Evolutionary conservation across 2,113 vertebrate genomes (phyloP).

Genomic region (Neodon shergylaensis): DNA sequence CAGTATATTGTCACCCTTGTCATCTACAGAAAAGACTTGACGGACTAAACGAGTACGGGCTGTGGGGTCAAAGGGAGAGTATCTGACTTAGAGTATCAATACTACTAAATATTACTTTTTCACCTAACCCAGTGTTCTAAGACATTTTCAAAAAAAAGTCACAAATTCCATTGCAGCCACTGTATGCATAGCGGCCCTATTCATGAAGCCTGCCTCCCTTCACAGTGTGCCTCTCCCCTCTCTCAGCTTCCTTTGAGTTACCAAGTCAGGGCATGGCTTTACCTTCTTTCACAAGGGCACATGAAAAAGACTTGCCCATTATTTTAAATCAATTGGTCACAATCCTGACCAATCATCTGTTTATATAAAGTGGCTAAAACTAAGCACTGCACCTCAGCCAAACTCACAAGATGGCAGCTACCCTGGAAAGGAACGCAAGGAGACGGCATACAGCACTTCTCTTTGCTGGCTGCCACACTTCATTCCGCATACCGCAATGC

Average conservation of each 20-base stretch:
- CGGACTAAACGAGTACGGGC: not conserved
- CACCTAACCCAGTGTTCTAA: not conserved
- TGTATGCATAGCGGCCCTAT: not conserved
- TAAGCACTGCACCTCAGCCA: conserved; percentile 26
- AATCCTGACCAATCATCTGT: conserved; percentile 55
- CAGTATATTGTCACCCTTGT: not conserved
- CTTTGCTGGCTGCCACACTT: conserved; percentile 42
- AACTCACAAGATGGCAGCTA: conserved; percentile 49
- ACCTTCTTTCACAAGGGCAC: conserved; percentile 31
- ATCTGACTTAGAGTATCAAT: too few relatives aligned
- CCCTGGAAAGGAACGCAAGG: conserved; percentile 47
- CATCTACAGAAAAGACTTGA: conserved; percentile 3
- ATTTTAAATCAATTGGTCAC: not conserved
- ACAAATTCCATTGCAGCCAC: not conserved
- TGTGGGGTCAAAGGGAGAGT: conserved; percentile 33
- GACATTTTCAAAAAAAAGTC: not conserved
- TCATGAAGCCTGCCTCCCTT: not conserved
- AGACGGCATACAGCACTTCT: conserved; percentile 35
- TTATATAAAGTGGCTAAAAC: conserved; percentile 49
- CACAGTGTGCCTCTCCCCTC: not conserved
- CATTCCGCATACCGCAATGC: conserved; percentile 44
- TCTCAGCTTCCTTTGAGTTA: conserved; percentile 38
- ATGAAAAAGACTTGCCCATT: conserved; percentile 55
- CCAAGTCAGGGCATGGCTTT: conserved; percentile 53
- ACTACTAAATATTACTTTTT: conserved; percentile 4